Evolutionary conservation across 1,140 invertebrate species (phyloP), one percentile per base, ranked within the genome.

Genomic region (Lordiphosa mommai): DNA sequence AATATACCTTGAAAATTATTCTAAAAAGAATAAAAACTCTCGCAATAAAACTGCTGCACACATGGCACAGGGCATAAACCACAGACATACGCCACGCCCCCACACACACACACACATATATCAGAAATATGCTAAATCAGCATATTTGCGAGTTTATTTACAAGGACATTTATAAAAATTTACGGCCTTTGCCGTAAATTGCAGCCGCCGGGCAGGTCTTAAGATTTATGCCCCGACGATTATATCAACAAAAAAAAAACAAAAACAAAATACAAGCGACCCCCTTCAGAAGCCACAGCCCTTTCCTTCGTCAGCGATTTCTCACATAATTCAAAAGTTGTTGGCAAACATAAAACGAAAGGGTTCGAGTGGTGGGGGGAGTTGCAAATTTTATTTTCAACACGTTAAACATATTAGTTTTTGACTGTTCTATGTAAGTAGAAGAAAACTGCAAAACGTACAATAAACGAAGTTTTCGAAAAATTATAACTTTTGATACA

Each of bases 131-230:
- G 77, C 77, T 85, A 84, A 84, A 84, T 84, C 77, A 84, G 79
- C 79, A 84, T 84, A 84, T 84, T 84, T 84, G 76, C 72, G 79
- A 84, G 77, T 84, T 84, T 84, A 84, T 84, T 84, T 84, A 84
- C 77, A 84, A 84, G 77, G 77, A 84, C 77, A 84, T 84, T 84
- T 84, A 84, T 84, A 85, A 84, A 84, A 84, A 84, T 84, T 84
- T 84, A 84, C 79, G 77, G 65, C 64, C 72, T 23, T 29, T 36
- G 77, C 79, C 72, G 76, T 82, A 80, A 80, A 80, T 80, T 80
- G 76, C 76, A 82, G 76, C 66, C 76, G 71, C 76, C 71, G 76
- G 76, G 72, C 77, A 82, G 77, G 71, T 82, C 77, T 82, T 76
- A 72, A 82, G 77, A 82, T 80, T 80, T 80, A 80, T 80, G 66